Evolutionary conservation across 2,113 vertebrate species (phyloP).

Genomic region (Myotis davidii): DNA sequence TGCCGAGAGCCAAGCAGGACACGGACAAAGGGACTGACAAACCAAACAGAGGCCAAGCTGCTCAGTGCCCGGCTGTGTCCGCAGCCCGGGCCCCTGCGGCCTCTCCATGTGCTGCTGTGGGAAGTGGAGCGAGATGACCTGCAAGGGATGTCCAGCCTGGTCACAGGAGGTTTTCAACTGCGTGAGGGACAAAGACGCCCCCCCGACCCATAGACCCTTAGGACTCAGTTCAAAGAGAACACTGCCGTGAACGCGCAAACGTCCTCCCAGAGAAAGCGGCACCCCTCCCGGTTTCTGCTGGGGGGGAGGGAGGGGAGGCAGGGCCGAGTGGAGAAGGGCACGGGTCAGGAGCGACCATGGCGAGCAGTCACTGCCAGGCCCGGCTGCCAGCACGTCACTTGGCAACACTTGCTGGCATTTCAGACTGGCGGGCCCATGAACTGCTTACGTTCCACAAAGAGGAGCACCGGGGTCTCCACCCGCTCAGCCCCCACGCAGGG

Average conservation of each 20-base stretch:
- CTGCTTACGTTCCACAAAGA: background rate
- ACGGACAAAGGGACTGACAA: slow-evolving; percentile 63
- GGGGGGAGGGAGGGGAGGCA: background rate
- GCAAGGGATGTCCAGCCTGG: background rate
- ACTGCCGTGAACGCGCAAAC: background rate
- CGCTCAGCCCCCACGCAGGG: background rate
- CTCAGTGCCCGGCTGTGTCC: background rate
- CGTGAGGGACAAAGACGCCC: background rate
- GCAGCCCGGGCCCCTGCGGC: background rate
- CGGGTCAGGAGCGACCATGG: background rate
- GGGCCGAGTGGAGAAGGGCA: background rate
- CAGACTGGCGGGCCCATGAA: background rate
- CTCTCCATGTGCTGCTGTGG: background rate
- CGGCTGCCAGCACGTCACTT: slow-evolving; percentile 51
- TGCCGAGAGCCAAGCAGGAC: slow-evolving; percentile 9
- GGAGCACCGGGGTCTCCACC: background rate
- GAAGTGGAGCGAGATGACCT: background rate
- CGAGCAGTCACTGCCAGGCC: slow-evolving; percentile 52
- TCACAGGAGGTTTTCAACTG: background rate
- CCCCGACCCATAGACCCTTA: background rate
- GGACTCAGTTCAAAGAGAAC: background rate
- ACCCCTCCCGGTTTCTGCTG: background rate
- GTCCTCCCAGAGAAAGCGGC: background rate
- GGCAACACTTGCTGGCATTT: slow-evolving; percentile 67
- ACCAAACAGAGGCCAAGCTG: slow-evolving; percentile 2